phyloP scores from a whole-genome alignment of 1,140 invertebrate species.

The Neodiprion fabricii region DNA sequence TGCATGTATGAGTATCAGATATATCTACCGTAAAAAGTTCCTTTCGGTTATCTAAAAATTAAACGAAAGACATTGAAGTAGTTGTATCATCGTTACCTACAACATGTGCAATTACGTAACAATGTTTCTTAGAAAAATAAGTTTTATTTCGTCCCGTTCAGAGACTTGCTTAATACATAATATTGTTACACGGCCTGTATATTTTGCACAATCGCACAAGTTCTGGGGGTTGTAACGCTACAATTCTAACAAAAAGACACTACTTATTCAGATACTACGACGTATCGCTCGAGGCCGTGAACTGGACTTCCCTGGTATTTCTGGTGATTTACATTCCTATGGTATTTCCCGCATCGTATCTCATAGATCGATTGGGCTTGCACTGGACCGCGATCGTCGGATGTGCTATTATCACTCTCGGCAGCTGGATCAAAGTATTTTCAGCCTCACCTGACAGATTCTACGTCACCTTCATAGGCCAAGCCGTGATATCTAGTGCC shows the following conservation, averaged over 20 bases:
- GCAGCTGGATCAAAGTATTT: constrained; percentile 77
- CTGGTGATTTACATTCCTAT: constrained; percentile 75
- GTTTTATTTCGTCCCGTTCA: no score
- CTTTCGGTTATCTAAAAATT: no score
- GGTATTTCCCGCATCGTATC: constrained; percentile 72
- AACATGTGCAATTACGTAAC: no score
- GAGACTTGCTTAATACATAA: no score
- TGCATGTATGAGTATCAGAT: no score
- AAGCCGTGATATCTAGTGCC: constrained; percentile 72
- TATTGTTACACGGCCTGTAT: no score
- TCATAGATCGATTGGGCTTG: constrained; percentile 61
- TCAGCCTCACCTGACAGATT: constrained; percentile 68
- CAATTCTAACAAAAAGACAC: not conserved
- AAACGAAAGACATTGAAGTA: no score
- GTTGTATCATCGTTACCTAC: no score
- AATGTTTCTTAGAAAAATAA: no score
- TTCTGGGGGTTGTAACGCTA: no score
- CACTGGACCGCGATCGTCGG: constrained; percentile 55
- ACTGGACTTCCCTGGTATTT: constrained; percentile 75
- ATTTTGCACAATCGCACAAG: no score
- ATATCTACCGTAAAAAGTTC: no score
- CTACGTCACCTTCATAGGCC: constrained; percentile 71
- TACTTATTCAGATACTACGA: constrained; percentile 58
- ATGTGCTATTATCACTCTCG: constrained; percentile 59
- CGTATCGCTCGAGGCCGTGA: constrained; percentile 64